phyloP scores from a whole-genome alignment of 1,140 invertebrate genomes.

The Scaptomyza montana region DNA sequence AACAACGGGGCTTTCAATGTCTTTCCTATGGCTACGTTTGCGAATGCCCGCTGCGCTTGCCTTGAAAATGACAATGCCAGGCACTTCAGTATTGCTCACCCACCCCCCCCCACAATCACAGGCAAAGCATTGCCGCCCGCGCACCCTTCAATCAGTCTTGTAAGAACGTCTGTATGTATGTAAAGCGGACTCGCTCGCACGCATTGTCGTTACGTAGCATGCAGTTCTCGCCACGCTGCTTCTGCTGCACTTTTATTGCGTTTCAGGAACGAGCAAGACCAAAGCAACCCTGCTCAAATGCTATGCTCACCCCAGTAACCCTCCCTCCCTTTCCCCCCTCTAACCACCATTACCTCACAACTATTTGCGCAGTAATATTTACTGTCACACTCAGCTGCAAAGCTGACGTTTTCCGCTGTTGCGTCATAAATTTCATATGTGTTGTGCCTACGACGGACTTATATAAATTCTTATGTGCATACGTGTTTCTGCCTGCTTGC shows the following conservation, averaged over 20 bases:
- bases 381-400: conserved; percentile 45
- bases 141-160: conserved; percentile 21
- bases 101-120: neutral
- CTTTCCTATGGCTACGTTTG: conserved; percentile 39
- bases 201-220: conserved; percentile 33
- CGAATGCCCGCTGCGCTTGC: conserved; percentile 49
- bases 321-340: neutral
- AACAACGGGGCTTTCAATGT: conserved; percentile 24
- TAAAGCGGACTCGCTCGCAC: conserved; percentile 55
- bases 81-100: conserved; percentile 34
- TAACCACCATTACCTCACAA: conserved; percentile 15
- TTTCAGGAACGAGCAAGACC: conserved; percentile 58
- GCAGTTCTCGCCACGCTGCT: conserved; percentile 49
- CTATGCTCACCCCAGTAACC: conserved; percentile 41
- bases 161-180: conserved; percentile 29
- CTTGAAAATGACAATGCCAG: conserved; percentile 71
- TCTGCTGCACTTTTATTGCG: conserved; percentile 75
- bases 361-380: conserved; percentile 76
- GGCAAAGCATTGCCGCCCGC: neutral
- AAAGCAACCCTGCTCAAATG: conserved; percentile 65
- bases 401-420: conserved; percentile 58
- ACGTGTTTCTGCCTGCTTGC: too few relatives aligned
- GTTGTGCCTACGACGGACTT: conserved; percentile 2
- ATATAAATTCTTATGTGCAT: too few relatives aligned
- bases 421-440: conserved; percentile 57